Base-by-base conservation (phyloP, 2,797 vertebrate genomes). In the Lepus townsendii region DNA sequence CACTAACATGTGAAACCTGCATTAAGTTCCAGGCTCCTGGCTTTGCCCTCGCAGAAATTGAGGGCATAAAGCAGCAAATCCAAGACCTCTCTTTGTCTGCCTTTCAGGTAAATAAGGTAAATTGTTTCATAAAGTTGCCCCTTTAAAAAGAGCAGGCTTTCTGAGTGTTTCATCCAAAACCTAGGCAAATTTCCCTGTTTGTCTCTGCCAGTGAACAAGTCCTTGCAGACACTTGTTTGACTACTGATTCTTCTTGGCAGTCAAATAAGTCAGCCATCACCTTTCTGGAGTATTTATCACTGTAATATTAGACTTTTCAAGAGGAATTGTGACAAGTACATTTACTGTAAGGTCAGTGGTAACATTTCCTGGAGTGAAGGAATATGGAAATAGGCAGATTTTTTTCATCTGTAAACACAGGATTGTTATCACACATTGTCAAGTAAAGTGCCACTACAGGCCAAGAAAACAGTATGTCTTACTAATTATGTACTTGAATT, bases 271-370 rank as follows among this genome's bases (percentile, higher is more conserved):
- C 11, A 24, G 20, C 84, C 27, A 66, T 38, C 35, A 42, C 30
- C 50, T 94, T 92, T 91, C n/a, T 32, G 57, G 24, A 86, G 65
- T 38, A 94, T 60, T 89, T 80, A 78, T 72, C 77, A 78, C 16
- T 89, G 57, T 30, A 72, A 90, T 83, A 78, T 47, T 54, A 16
- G 38, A 77, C 10, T 30, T 11, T 88, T 14, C 68, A 62, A 89
- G 42, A 84, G 35, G 91, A 89, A 96, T 26, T 35, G 62, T 83
- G 80, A 88, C 85, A 90, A 63, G 24, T 50, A 26, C 52, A 83
- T 42, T 84, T 68, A 32, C 3, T 86, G 5, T 0, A 0, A 1
- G 22, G 2, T 72, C 47, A 3, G 10, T 32, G 24, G 95, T n/a
- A 96, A 22, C 0, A 30, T 92, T 93, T 86, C 20, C 42, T 62